Evolutionary conservation across 2,113 vertebrate species (phyloP), one percentile per base, ranked within the genome.

Genomic region (Rutilus rutilus): DNA sequence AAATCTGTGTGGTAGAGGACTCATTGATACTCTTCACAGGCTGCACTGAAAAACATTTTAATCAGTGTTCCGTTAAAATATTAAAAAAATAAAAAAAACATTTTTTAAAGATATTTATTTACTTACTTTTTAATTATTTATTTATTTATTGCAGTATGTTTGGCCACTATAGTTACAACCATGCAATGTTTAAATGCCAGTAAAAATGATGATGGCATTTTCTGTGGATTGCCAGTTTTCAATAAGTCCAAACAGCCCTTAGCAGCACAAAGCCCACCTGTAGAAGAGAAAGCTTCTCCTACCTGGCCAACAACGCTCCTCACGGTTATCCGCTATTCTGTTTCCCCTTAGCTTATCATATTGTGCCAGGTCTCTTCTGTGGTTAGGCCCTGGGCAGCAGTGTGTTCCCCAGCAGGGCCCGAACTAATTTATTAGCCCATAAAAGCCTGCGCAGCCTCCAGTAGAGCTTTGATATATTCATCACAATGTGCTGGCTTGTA

Each of bases 381-480:
- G 81, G 81, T 73, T 73, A 83, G 74, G 86, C 82, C 86, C 74
- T 78, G 84, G 33, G 82, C 76, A 57, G 39, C 54, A 27, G 50
- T 25, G 54, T 84, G 85, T 88, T 83, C 78, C 78, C 67, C 60
- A 86, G 64, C 69, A 27, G 69, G 82, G 87, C 86, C 74, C 54
- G 75, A 65, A 73, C 82, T 89, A 91, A 91, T 89, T 88, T 91
- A 90, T 50, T 42, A 83, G 73, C 52, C 67, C 64, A 74, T 91
- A 90, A 91, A 91, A 88, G 77, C 73, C 33, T 39, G 71, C 83
- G 79, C 75, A 78, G 69, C 88, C 71, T 57, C 86, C 69, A 88
- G 85, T 87, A 78, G 86, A 87, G 86, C 85, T 90, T 91, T 89
- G 86, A 87, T 90, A 89, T 85, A 89, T 90, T 80, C 82, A 87